phyloP scores from a whole-genome alignment of 2,113 vertebrate genomes.

The Charadrius vociferus region DNA sequence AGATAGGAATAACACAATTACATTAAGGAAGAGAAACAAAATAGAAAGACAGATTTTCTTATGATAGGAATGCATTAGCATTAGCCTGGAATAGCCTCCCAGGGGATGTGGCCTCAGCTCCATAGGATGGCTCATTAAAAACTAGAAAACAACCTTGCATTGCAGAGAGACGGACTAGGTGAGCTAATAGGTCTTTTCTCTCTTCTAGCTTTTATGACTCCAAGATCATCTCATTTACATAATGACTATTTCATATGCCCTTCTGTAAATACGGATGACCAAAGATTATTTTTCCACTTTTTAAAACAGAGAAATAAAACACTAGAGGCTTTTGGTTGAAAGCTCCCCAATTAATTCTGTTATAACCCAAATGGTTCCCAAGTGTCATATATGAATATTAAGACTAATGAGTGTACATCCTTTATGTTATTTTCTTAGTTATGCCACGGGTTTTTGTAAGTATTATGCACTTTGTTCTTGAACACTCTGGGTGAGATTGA shows the following conservation, averaged over 20 bases:
- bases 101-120: conserved; percentile 30
- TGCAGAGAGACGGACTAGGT: conserved; percentile 41
- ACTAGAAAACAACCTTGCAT: conserved; percentile 35
- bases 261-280: conserved; percentile 48
- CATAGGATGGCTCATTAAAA: conserved; percentile 57
- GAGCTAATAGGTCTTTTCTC: conserved; percentile 50
- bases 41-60: conserved; percentile 12
- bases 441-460: background rate
- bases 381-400: conserved; percentile 18
- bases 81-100: conserved; percentile 30
- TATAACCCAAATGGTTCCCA: conserved; percentile 39
- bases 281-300: conserved; percentile 54
- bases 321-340: conserved; percentile 30
- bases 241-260: conserved; percentile 10
- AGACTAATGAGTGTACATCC: background rate
- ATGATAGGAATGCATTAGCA: conserved; percentile 24
- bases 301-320: conserved; percentile 19
- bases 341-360: conserved; percentile 46
- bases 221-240: conserved; percentile 55
- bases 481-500: background rate
- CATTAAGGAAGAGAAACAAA: conserved; percentile 14
- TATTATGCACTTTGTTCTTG: background rate
- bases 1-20: background rate
- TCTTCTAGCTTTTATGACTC: conserved; percentile 30
- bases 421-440: background rate